Conservation (phyloP, 1,140 invertebrate genomes). For the Heliconius nattereri region DNA sequence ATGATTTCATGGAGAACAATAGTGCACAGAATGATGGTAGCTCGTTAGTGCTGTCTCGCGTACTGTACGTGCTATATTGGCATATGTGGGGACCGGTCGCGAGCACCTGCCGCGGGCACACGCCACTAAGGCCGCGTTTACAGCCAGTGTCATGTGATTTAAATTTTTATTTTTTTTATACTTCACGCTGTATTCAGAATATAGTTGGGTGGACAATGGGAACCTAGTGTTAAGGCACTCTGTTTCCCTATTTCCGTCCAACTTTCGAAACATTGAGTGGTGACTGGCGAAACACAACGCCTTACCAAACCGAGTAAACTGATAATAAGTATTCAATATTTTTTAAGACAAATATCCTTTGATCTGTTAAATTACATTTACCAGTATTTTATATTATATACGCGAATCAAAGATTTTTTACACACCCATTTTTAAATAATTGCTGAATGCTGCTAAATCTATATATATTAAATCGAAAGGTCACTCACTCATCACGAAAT, state of each 20-base stretch:
- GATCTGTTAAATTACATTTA: neutral
- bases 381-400: neutral
- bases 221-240: too few species aligned
- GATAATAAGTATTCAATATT: too few species aligned
- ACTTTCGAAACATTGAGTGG: too few species aligned
- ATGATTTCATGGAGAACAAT: conserved; percentile 42
- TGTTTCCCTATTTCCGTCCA: too few species aligned
- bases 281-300: too few species aligned
- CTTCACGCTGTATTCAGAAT: too few species aligned
- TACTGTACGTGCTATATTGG: conserved; percentile 32
- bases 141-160: neutral
- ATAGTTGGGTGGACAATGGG: too few species aligned
- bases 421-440: neutral
- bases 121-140: conserved; percentile 51
- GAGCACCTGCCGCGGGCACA: conserved; percentile 73
- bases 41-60: conserved; percentile 25
- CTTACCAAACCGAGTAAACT: too few species aligned
- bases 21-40: conserved; percentile 35
- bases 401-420: neutral
- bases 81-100: conserved; percentile 54
- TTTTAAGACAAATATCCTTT: too few species aligned
- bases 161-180: neutral
- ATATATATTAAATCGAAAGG: too few species aligned
- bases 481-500: too few species aligned
- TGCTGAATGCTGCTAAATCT: too few species aligned